These are phyloP conservation scores for Chionis minor DNA, from an alignment of 2,113 vertebrate genomes.

Conservation along the genomic window DNA sequence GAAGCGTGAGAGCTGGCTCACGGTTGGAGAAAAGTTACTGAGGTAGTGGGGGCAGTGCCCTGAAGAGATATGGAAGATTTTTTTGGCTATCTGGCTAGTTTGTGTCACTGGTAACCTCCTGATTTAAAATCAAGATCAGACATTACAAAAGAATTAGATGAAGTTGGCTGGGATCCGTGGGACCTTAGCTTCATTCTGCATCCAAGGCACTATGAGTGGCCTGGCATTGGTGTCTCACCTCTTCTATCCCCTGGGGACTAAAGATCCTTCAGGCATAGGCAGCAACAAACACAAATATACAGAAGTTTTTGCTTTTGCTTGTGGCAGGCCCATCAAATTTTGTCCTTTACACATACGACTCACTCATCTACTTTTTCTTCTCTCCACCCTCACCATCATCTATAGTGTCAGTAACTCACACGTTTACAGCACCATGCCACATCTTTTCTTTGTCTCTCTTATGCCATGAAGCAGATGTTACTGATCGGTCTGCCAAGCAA, in stretches of 20 bases:
- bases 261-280: neutral
- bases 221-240: neutral
- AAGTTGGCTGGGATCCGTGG: neutral
- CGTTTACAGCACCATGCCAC: neutral
- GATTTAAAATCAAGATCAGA: neutral
- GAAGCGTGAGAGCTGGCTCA: neutral
- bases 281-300: neutral
- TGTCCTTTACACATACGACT: neutral
- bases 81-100: neutral
- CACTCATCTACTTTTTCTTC: neutral
- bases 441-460: constrained; percentile 4
- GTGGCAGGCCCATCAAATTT: neutral
- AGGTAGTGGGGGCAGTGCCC: neutral
- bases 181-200: neutral
- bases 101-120: neutral
- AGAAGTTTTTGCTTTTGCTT: neutral
- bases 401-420: neutral
- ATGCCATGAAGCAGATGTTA: neutral
- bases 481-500: neutral
- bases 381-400: neutral
- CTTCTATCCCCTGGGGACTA: neutral
- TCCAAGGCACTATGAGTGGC: neutral
- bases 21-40: neutral
- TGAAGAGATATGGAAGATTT: neutral
- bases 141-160: neutral